Conservation (phyloP, 2,113 vertebrate genomes). For the Eleginops maclovinus region DNA sequence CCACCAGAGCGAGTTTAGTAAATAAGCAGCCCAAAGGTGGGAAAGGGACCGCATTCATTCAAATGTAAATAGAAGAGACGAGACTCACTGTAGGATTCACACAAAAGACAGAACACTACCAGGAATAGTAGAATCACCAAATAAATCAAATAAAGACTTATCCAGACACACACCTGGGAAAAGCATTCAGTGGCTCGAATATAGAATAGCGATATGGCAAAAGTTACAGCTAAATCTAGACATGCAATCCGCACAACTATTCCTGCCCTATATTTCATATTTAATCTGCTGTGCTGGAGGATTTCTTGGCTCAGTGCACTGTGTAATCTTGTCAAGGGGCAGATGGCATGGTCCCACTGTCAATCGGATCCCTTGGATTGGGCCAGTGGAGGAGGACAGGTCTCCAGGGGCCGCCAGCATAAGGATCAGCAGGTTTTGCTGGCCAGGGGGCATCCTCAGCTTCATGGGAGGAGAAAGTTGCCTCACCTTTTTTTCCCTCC, state of each 20-base stretch:
- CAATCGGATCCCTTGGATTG: constrained; percentile 73
- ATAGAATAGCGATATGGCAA: background rate
- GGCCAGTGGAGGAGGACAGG: constrained; percentile 52
- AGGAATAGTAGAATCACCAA: background rate
- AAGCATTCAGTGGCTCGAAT: constrained; percentile 17
- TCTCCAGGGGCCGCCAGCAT: constrained; percentile 44
- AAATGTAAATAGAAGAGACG: constrained; percentile 8
- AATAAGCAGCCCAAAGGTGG: constrained; percentile 27
- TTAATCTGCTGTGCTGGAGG: constrained; percentile 76
- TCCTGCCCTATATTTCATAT: constrained; percentile 83
- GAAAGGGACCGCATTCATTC: constrained; percentile 35
- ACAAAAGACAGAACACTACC: background rate
- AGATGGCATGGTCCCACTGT: constrained; percentile 73
- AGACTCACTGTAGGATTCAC: constrained; percentile 8
- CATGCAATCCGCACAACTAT: constrained; percentile 43
- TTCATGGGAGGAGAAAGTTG: constrained; percentile 33
- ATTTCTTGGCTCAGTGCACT: constrained; percentile 77
- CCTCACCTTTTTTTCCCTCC: constrained; percentile 37
- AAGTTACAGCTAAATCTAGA: constrained; percentile 54
- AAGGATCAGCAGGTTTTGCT: constrained; percentile 65
- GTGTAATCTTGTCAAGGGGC: constrained; percentile 78
- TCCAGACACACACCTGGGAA: constrained; percentile 24
- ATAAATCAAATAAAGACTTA: background rate
- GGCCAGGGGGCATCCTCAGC: constrained; percentile 39
- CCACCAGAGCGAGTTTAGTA: constrained; percentile 10